Evolutionary conservation across 2,113 vertebrate genomes (phyloP), one percentile per base, ranked within the genome.

Genomic region (Sterrhoptilus dennistouni): DNA sequence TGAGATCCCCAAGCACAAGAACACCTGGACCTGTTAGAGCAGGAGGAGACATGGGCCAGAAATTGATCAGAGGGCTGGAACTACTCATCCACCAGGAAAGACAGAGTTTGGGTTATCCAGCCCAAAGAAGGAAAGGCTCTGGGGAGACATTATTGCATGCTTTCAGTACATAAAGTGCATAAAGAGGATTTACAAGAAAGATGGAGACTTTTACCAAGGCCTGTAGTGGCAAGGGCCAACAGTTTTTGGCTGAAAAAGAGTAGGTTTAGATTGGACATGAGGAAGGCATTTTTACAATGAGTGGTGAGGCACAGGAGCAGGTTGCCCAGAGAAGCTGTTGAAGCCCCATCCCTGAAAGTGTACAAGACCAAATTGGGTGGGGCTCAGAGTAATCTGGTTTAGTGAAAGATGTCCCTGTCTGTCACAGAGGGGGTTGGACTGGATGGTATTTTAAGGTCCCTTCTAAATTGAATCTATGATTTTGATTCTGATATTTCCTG

Each of bases 371-470:
- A 27, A 5, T 1, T 52, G 11, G 22, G 24, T 9, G 13, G 5
- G 22, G 21, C 18, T 64, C 33, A 33, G 12, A n/a, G 40, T 18
- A 38, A 84, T 12, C 75, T 42, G n/a, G 2, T 47, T 60, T 53
- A 11, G 29, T 33, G 61, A 53, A 60, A 60, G 12, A 9, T 29
- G 5, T 74, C 8, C 25, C 16, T 63, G 25, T 17, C 11, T 1
- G 2, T 27, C 1, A 1, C 12, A 52, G 16, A 12, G 14, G 3
- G 3, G 5, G 0, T 35, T 64, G 44, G 24, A 33, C 31, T 50
- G 25, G 14, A 13, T 29, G 18, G 10, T 38, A 5, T 6, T 31
- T 60, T 19, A 59, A 61, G 4, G 20, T n/a, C 5, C 12, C 15
- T 70, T 60, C 44, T 35, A 65, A 60, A 4, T 27, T 33, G 13